These are phyloP conservation scores for Yponomeuta plumbellus DNA, from an alignment of 2,888 invertebrate species.

Conservation along the genomic window DNA sequence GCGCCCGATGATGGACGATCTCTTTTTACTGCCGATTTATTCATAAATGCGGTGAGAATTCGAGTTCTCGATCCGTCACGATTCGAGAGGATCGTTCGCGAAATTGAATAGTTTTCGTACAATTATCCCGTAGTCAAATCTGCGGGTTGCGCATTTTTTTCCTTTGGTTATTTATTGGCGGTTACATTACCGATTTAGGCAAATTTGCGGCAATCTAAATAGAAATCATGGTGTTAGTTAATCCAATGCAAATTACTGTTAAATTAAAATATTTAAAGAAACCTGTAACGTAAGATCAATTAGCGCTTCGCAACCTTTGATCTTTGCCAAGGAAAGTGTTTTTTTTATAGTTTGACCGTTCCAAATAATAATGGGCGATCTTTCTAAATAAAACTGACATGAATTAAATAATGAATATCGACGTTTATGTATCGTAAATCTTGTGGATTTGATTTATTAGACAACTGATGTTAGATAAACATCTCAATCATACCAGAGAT, in stretches of 20 bases:
- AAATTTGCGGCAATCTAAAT: neutral
- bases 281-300: neutral
- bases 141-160: conserved; percentile 1
- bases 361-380: neutral
- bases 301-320: conserved; percentile 4
- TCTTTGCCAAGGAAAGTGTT: neutral
- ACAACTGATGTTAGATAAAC: neutral
- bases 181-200: neutral
- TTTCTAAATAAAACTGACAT: neutral
- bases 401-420: neutral
- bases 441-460: neutral
- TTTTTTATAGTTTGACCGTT: neutral
- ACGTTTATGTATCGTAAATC: neutral
- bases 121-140: neutral
- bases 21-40: conserved; percentile 44
- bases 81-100: conserved; percentile 23
- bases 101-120: conserved; percentile 6
- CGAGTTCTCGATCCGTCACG: conserved; percentile 52
- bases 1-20: conserved; percentile 30
- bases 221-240: neutral
- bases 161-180: neutral
- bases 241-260: neutral
- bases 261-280: neutral
- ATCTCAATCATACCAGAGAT: neutral
- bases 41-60: conserved; percentile 52